phyloP scores from a whole-genome alignment of 2,888 invertebrate genomes.

The Aricia artaxerxes region DNA sequence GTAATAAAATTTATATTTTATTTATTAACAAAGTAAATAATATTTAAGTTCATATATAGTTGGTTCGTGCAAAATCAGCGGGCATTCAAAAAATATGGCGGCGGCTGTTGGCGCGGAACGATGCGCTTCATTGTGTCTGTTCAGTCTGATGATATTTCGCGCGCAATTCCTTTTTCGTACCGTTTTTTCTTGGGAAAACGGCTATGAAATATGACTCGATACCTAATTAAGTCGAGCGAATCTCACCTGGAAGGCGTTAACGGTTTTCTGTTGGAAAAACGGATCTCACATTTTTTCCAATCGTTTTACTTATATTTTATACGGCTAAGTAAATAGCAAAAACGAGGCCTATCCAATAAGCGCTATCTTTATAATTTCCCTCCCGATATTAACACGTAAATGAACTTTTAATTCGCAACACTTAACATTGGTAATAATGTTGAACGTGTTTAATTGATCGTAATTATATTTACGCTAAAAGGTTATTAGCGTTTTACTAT shows the following conservation, averaged over 20 bases:
- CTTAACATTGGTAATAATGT: slow-evolving; percentile 8
- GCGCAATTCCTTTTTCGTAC: slow-evolving; percentile 48
- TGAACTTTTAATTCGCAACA: neutral
- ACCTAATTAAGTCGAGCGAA: slow-evolving; percentile 46
- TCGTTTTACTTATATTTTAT: neutral
- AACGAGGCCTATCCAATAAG: slow-evolving; percentile 1
- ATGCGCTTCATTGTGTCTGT: slow-evolving; percentile 67
- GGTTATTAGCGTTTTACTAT: neutral
- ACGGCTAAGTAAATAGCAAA: slow-evolving; percentile 2
- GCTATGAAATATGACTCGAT: slow-evolving; percentile 44
- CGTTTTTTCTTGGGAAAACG: slow-evolving; percentile 45
- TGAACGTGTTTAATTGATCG: neutral
- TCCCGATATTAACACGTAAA: slow-evolving; percentile 11
- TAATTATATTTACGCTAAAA: slow-evolving; percentile 7
- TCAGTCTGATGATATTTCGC: slow-evolving; percentile 48
- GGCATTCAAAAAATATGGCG: slow-evolving; percentile 51
- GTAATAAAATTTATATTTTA: slow-evolving; percentile 17
- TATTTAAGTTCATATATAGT: neutral
- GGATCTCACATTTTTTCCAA: slow-evolving; percentile 16
- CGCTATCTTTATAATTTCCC: neutral
- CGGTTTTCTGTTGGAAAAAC: slow-evolving; percentile 39
- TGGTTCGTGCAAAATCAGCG: slow-evolving; percentile 43
- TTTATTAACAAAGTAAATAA: slow-evolving; percentile 21
- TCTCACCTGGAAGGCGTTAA: slow-evolving; percentile 42
- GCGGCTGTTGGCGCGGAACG: slow-evolving; percentile 66